Conservation (phyloP, 2,797 vertebrate genomes). For the Bufotes viridis region DNA sequence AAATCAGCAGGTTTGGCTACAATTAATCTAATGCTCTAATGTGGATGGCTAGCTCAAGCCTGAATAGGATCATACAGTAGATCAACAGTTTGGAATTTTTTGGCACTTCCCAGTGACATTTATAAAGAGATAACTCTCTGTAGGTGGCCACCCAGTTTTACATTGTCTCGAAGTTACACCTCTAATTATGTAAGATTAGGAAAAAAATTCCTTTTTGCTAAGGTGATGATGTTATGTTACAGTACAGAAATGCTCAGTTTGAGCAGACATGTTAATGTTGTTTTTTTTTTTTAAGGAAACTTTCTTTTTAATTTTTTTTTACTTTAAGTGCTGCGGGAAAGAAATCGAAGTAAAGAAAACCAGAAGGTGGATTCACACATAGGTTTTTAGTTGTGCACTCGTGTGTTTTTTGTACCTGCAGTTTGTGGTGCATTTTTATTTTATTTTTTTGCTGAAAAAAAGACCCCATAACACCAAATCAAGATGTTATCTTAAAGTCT, state of each 20-base stretch:
- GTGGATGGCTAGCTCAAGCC: no score
- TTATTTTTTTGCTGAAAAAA: no score
- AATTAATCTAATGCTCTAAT: no score
- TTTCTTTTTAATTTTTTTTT: background rate
- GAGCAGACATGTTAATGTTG: background rate
- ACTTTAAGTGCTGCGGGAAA: no score
- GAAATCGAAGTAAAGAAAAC: no score
- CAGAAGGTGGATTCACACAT: no score
- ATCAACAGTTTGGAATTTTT: background rate
- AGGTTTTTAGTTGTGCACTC: no score
- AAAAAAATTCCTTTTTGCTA: background rate
- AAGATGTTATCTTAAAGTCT: no score
- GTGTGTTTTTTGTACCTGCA: no score
- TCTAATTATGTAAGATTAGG: background rate
- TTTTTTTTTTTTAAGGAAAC: background rate
- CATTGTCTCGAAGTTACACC: background rate
- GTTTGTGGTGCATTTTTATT: no score
- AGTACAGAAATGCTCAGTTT: background rate
- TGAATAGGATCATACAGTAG: background rate
- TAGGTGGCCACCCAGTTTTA: slow-evolving; percentile 4
- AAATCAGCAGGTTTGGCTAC: no score
- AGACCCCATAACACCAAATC: no score
- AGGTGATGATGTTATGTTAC: background rate
- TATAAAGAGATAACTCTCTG: background rate
- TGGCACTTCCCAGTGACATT: background rate